Conservation (phyloP, 2,797 vertebrate genomes). For the Clarias laeviceps region DNA sequence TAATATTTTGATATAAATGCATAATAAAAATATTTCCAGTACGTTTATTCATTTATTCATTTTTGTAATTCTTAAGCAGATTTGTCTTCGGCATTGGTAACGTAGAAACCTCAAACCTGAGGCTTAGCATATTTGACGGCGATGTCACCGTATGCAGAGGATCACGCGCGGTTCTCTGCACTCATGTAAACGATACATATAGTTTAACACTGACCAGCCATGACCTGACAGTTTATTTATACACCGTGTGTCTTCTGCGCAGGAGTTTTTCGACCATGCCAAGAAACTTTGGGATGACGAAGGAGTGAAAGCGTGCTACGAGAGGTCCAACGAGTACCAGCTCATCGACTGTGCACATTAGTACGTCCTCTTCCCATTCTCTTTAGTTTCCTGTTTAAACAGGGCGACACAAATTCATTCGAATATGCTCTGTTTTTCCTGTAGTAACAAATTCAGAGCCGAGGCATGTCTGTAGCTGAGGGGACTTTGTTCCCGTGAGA, state of each 20-base stretch:
- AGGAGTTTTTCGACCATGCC: slow-evolving; percentile 99
- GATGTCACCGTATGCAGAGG: not conserved
- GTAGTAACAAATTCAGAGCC: not conserved
- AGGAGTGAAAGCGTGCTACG: slow-evolving; percentile 96
- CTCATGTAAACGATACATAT: not conserved
- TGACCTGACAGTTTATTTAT: slow-evolving; percentile 16
- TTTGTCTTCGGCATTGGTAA: not conserved
- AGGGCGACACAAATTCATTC: not conserved
- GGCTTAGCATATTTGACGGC: not conserved
- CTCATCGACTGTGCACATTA: slow-evolving; percentile 90
- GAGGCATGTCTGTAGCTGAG: not conserved
- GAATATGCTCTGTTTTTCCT: not conserved
- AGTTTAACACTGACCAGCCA: slow-evolving; percentile 18
- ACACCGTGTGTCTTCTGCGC: slow-evolving; percentile 33
- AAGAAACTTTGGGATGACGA: slow-evolving; percentile 99
- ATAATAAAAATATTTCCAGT: too few species aligned
- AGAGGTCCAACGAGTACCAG: slow-evolving; percentile 98
- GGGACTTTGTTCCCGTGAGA: not conserved
- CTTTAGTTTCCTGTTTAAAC: not conserved
- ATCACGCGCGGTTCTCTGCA: not conserved
- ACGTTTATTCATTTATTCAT: too few species aligned
- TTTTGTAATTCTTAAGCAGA: too few species aligned
- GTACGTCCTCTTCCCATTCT: slow-evolving; percentile 78
- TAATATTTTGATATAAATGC: not conserved
- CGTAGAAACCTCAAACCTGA: not conserved